Evolutionary conservation across 1,140 invertebrate genomes (phyloP), one percentile per base, ranked within the genome.

Genomic region (Drosophila santomea): DNA sequence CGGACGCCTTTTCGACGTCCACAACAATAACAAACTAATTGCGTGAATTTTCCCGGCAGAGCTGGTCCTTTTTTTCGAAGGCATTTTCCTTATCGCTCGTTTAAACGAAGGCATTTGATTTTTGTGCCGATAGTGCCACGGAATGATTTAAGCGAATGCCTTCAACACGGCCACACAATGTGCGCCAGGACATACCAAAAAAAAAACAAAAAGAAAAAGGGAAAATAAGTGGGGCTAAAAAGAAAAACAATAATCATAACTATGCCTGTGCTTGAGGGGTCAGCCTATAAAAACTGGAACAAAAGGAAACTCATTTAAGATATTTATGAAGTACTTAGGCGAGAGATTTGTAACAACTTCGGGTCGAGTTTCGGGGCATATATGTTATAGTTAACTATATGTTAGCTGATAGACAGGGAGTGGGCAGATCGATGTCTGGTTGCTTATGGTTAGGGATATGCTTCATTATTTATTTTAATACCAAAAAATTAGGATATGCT

Each of bases 91-190:
- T 88, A 88, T 88, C 84, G 84, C 84, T 75, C 85, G 82, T 88
- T 89, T 88, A 88, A 88, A 88, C 84, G 84, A 88, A 88, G 84
- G 84, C 84, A 88, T 88, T 88, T 88, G 84, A 88, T 88, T 89
- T 64, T 88, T 80, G 84, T 89, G 68, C 84, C 84, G 84, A 89
- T 89, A 89, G 59, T 89, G 84, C 84, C 84, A 89, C 59, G 69
- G 66, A 74, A 89, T 89, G 84, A 89, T 89, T 89, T 89, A 89
- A 77, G 79, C 67, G 50, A 74, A 41, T 25, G 47, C 50, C 81
- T 61, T 39, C 73, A 61, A 69, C 78, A 44, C 62, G 47, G 51
- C 38, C 44, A 15, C 45, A 43, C 48, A 39, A 28, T n/a, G n/a
- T 7, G 15, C 1, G 11, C 25, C 4, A 44, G 57, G 28, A 57